Conservation (phyloP, 2,888 invertebrate species). For the Salpingus planirostris region DNA sequence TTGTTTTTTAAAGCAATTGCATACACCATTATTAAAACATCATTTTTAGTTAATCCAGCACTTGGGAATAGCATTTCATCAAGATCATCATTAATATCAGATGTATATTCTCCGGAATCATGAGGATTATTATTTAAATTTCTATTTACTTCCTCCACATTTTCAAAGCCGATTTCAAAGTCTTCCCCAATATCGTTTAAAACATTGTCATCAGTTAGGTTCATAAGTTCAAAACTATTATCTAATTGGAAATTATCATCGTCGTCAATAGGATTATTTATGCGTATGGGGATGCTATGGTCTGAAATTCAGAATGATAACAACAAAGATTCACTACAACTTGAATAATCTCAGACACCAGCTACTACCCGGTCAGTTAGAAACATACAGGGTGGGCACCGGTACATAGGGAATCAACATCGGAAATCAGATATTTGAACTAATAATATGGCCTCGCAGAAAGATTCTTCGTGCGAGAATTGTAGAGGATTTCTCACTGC, state of each 20-base stretch:
- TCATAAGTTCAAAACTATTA: neutral
- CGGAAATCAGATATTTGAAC: too few species aligned
- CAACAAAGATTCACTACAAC: too few species aligned
- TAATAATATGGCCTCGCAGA: too few species aligned
- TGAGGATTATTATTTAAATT: neutral
- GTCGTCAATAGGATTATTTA: too few species aligned
- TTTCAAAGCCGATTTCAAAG: neutral
- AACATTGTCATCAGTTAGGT: neutral
- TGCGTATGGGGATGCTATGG: too few species aligned
- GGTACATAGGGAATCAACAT: too few species aligned
- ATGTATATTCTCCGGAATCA: neutral
- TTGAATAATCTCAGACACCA: too few species aligned
- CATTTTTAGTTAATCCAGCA: neutral
- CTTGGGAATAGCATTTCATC: neutral
- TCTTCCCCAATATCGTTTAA: neutral
- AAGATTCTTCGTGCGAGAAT: too few species aligned
- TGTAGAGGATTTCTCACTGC: too few species aligned
- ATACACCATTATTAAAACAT: constrained; percentile 1
- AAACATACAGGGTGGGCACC: too few species aligned
- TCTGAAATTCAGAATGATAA: too few species aligned
- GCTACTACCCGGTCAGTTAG: too few species aligned
- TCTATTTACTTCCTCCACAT: neutral
- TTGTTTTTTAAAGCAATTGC: neutral
- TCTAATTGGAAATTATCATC: neutral
- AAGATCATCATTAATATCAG: neutral